Evolutionary conservation across 2,888 invertebrate species (phyloP), one percentile per base, ranked within the genome.

Genomic region (Spisula solida): DNA sequence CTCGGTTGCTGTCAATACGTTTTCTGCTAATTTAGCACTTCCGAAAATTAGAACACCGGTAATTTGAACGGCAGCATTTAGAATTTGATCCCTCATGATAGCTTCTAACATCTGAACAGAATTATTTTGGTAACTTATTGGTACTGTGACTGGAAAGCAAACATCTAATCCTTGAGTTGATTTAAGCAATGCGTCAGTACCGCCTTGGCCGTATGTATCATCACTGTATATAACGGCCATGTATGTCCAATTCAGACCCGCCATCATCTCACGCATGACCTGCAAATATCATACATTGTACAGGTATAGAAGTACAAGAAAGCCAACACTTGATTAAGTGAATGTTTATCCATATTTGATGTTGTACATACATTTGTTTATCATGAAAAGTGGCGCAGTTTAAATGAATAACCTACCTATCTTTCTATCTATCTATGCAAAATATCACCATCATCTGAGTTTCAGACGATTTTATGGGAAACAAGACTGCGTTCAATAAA

Each of bases 131-230:
- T 81, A 29, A 1, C 70, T 75, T 0, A 92, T 41, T 4, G 88
- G 29, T 25, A 92, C 82, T 20, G 48, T 60, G 6, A 79, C 85
- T 1, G 90, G 88, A 47, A 92, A 79, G 60, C 92, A 92, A 48
- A 91, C 47, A 34, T 91, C 90, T 1, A 47, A 20, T 6, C 47
- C 55, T 25, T 70, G n/a, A 10, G 85, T 85, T 16, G 47, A 48
- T 12, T 80, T n/a, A 8, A 86, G 47, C 16, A 92, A 60, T 2
- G 75, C 86, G 1, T 75, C 78, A 20, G 41, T 82, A 4, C 90
- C 90, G n/a, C 87, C 91, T 2, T 70, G 56, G 2, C 92, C 92
- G 75, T 92, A 92, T 8, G 88, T 12, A 82, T 92, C 89, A 41
- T 92, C 84, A 25, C 87, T 87, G 60, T 92, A 88, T n/a, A 92